These are phyloP conservation scores for Tuta absoluta DNA, from an alignment of 2,888 invertebrate species.

Conservation along the genomic window DNA sequence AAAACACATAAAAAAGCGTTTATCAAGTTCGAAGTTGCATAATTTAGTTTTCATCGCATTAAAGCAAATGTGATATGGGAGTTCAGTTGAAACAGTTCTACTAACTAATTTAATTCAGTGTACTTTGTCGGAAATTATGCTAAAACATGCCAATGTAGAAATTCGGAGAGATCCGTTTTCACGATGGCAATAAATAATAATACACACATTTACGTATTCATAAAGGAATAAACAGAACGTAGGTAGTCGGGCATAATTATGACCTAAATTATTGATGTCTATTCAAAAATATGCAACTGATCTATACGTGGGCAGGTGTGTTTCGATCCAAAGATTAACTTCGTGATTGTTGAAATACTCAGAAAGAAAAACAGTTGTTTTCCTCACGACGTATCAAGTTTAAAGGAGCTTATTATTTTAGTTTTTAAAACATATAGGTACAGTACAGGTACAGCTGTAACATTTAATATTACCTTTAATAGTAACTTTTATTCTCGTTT, in stretches of 20 bases:
- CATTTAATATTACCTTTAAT: no score
- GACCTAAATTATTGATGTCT: background rate
- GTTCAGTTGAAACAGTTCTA: background rate
- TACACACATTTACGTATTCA: background rate
- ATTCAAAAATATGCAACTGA: background rate
- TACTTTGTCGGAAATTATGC: conserved; percentile 6
- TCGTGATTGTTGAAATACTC: no score
- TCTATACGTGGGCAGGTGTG: no score
- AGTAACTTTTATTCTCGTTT: no score
- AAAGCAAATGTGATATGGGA: background rate
- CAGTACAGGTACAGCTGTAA: no score
- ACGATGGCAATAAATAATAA: background rate
- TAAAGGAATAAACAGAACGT: background rate
- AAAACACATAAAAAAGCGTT: background rate
- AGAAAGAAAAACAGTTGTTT: no score
- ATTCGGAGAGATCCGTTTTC: background rate
- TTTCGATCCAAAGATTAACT: no score
- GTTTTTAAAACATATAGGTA: no score
- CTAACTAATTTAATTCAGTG: background rate
- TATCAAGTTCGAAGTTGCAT: background rate
- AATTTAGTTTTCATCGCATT: background rate
- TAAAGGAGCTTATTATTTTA: no score
- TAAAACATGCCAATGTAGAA: background rate
- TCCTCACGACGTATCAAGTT: no score
- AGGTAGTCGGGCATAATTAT: conserved; percentile 12